Base-by-base conservation (phyloP, 2,113 vertebrate genomes). In the Orycteropus afer region DNA sequence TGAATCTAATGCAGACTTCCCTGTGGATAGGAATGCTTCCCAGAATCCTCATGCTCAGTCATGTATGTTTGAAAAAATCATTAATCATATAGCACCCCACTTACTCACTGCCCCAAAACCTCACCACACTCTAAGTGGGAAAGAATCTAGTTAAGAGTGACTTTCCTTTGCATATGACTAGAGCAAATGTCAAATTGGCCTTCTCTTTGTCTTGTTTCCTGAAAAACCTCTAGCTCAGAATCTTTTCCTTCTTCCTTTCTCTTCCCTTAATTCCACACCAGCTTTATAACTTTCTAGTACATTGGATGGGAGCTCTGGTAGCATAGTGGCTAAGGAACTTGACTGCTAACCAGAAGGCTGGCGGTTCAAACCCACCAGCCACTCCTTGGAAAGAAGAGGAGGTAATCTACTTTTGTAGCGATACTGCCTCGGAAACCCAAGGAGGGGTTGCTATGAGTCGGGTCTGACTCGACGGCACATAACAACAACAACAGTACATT, bases 151-250 rank as follows among this genome's bases (percentile, higher is more conserved):
- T 61, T 7, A 59, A 65, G 29, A 57, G 55, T 37, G 47, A 57
- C 37, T 82, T 94, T n/a, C 93, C 22, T 88, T 51, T 59, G 18
- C 49, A 90, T 86, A 45, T 13, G 45, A 20, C 65, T 7, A 81
- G 25, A 83, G 23, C 65, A 92, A 86, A 93, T 77, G 73, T 78
- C 42, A 97, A 90, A 86, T 1, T 77, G 51, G 63, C 18, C 42
- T 80, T 81, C 25, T 94, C 23, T 8, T 77, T 79, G n/a, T 82
- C 51, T 13, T 37, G 79, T 20, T 95, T 90, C 78, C 79, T 93
- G 69, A 53, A 81, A n/a, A 51, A 92, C 40, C 53, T 93, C 7
- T n/a, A 91, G 42, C 81, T 15, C 25, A 92, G 42, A 95, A 80
- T 91, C 57, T 90, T 89, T 81, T 22, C 34, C 45, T 86, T 74